Evolutionary conservation across 2,797 vertebrate species (phyloP).

Genomic region (Psittacula echo): DNA sequence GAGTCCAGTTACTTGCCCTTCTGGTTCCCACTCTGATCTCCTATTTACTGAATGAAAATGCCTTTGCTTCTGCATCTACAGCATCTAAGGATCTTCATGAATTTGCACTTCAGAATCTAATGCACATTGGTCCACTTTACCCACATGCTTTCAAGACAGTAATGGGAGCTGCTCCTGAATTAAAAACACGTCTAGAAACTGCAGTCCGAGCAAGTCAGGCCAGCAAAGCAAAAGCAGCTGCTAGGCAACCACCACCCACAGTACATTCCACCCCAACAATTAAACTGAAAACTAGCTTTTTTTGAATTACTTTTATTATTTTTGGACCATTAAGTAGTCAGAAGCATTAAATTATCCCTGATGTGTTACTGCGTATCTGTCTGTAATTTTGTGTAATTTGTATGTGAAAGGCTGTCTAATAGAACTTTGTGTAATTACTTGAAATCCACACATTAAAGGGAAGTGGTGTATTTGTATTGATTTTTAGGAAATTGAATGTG

Average conservation of each 20-base stretch:
- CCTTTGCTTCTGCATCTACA: constrained; percentile 85
- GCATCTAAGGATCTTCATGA: constrained; percentile 92
- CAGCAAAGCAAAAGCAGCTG: constrained; percentile 91
- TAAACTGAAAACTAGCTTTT: constrained; percentile 98
- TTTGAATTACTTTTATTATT: constrained; percentile 81
- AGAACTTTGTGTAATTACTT: constrained; percentile 52
- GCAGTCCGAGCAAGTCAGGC: constrained; percentile 95
- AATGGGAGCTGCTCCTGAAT: constrained; percentile 95
- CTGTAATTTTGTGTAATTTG: constrained; percentile 61
- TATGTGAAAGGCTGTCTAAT: constrained; percentile 55
- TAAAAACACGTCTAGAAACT: constrained; percentile 93
- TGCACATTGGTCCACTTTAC: constrained; percentile 96
- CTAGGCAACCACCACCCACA: constrained; percentile 87
- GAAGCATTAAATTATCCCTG: constrained; percentile 31
- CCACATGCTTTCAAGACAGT: constrained; percentile 96
- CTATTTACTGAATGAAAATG: constrained; percentile 93
- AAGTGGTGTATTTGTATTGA: constrained; percentile 59
- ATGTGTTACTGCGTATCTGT: constrained; percentile 46
- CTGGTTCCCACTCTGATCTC: constrained; percentile 95
- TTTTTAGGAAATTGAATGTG: constrained; percentile 68
- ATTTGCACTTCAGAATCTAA: constrained; percentile 96
- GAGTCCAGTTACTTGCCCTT: constrained; percentile 93
- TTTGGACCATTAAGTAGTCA: constrained; percentile 53
- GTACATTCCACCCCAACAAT: constrained; percentile 94
- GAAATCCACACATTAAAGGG: constrained; percentile 53